Conservation (phyloP, 2,113 vertebrate species). For the Arenaria interpres region DNA sequence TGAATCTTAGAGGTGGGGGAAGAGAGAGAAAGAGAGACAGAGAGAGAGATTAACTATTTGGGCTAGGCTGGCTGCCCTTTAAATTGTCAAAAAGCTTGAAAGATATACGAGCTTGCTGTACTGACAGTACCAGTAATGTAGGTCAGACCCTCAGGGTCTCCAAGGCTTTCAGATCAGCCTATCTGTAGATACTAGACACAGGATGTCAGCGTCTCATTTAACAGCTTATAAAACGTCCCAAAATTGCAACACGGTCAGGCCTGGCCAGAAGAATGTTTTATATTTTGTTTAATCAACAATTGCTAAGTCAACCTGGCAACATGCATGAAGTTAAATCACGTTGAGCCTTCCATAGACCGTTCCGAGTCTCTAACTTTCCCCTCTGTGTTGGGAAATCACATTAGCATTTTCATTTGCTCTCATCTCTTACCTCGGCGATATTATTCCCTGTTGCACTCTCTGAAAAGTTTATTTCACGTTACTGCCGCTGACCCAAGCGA, state of each 20-base stretch:
- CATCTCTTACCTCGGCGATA: background rate
- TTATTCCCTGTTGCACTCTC: background rate
- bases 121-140: slow-evolving; percentile 11
- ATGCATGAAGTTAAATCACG: background rate
- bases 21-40: background rate
- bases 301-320: slow-evolving; percentile 34
- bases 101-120: background rate
- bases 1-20: slow-evolving; percentile 5
- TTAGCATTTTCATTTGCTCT: background rate
- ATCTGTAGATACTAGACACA: background rate
- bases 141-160: background rate
- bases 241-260: background rate
- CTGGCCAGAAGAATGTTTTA: slow-evolving; percentile 13
- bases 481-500: background rate
- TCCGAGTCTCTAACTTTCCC: background rate
- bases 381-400: background rate
- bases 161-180: background rate
- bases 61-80: slow-evolving; percentile 49
- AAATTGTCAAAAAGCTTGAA: slow-evolving; percentile 28
- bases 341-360: background rate
- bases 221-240: slow-evolving; percentile 21
- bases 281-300: slow-evolving; percentile 44
- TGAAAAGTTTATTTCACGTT: background rate
- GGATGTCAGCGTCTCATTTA: slow-evolving; percentile 5
- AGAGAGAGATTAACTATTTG: slow-evolving; percentile 31